These are phyloP conservation scores for Apamea epomidion DNA, from an alignment of 2,888 invertebrate species.

Conservation along the genomic window DNA sequence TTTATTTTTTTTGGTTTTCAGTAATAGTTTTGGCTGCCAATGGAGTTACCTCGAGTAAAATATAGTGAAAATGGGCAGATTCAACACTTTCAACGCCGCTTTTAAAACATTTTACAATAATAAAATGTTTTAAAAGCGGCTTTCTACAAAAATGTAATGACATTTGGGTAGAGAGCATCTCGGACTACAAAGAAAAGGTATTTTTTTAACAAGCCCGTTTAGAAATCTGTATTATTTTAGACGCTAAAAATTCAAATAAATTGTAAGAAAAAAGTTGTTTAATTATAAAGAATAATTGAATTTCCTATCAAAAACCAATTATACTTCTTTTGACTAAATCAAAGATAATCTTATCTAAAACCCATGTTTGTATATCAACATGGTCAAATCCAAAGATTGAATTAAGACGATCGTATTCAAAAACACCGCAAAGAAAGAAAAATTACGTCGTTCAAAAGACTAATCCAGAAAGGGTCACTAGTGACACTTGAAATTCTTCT, in stretches of 20 bases:
- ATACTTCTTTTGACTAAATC: no score
- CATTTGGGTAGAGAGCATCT: background rate
- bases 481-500: slow-evolving; percentile 54
- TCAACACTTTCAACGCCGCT: background rate
- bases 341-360: background rate
- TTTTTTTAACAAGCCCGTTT: background rate
- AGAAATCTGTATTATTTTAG: background rate
- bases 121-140: no score
- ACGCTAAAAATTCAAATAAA: background rate
- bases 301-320: background rate
- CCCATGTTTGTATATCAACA: background rate
- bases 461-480: slow-evolving; percentile 42
- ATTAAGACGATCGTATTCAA: background rate
- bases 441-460: background rate
- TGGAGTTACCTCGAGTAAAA: slow-evolving; percentile 10
- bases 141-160: no score
- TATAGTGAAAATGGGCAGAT: slow-evolving; percentile 10
- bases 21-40: slow-evolving; percentile 19
- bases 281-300: background rate
- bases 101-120: background rate
- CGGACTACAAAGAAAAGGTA: background rate
- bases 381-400: background rate
- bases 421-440: background rate
- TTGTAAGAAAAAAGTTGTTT: background rate
- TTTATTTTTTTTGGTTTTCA: slow-evolving; percentile 20